Conservation (phyloP, 1,140 invertebrate species). For the Drosophila kohkoa region DNA sequence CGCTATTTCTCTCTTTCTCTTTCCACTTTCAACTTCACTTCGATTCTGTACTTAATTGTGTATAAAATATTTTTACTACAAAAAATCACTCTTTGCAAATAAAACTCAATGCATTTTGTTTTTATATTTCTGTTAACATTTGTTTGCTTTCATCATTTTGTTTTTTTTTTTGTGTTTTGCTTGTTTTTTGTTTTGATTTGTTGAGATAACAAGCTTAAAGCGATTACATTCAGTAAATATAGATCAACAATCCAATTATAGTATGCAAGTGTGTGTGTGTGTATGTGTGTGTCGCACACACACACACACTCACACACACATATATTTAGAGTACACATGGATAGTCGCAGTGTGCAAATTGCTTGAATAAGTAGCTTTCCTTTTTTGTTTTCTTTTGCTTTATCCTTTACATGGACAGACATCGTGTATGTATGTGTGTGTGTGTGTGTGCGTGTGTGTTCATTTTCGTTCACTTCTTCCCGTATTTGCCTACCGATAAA, state of each 20-base stretch:
- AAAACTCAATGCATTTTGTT: conserved; percentile 72
- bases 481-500: too few species aligned
- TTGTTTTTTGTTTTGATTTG: conserved; percentile 44
- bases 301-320: background rate
- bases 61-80: conserved; percentile 83
- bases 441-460: too few species aligned
- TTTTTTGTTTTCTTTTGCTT: background rate
- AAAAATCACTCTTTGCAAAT: conserved; percentile 83
- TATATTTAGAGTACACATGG: conserved; percentile 1
- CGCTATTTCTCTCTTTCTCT: background rate
- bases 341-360: conserved; percentile 4
- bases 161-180: conserved; percentile 39
- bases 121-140: conserved; percentile 68
- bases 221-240: conserved; percentile 58
- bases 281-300: conserved; percentile 1
- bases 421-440: background rate
- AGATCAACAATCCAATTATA: conserved; percentile 42
- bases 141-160: conserved; percentile 49
- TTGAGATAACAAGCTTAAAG: conserved; percentile 48
- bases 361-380: background rate
- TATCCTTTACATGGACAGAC: background rate
- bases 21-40: conserved; percentile 12
- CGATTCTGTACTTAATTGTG: conserved; percentile 51
- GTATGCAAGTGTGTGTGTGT: conserved; percentile 1
- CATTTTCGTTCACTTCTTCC: too few species aligned